phyloP scores from a whole-genome alignment of 2,888 invertebrate species.

The Agelastica alni region DNA sequence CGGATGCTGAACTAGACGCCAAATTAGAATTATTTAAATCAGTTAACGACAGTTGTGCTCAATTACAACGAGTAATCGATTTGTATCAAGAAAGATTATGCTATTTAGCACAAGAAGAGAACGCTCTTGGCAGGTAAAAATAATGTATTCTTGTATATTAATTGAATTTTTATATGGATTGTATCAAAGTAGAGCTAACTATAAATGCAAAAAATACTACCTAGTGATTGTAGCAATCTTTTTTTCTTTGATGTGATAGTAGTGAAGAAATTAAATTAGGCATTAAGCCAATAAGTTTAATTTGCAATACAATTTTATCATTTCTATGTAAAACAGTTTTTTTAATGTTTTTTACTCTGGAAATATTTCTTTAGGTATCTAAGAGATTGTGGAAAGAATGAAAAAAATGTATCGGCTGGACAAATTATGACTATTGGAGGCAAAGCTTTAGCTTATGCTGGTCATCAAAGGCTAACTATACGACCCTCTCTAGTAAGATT shows the following conservation, averaged over 20 bases:
- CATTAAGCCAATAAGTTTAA: no score
- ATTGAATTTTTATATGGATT: no score
- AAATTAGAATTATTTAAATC: conserved; percentile 93
- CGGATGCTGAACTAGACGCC: conserved; percentile 95
- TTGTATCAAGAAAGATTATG: conserved; percentile 92
- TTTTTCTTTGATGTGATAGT: no score
- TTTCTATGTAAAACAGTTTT: no score
- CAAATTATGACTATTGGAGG: conserved; percentile 81
- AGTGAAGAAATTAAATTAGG: no score
- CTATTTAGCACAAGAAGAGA: conserved; percentile 93
- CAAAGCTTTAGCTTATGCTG: conserved; percentile 68
- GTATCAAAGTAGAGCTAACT: no score
- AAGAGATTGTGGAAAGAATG: conserved; percentile 88
- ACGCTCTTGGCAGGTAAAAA: conserved; percentile 72
- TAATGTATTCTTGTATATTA: background rate
- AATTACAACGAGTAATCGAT: conserved; percentile 86
- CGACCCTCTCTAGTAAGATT: conserved; percentile 84
- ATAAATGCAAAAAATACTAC: no score
- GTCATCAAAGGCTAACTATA: conserved; percentile 89
- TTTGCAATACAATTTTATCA: no score
- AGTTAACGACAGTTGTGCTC: conserved; percentile 86
- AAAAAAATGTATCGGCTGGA: conserved; percentile 84
- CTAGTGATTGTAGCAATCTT: no score
- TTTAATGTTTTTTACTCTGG: no score
- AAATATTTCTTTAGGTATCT: conserved; percentile 65